These are phyloP conservation scores for Hemibagrus wyckioides DNA, from an alignment of 2,113 vertebrate genomes.

Conservation along the genomic window DNA sequence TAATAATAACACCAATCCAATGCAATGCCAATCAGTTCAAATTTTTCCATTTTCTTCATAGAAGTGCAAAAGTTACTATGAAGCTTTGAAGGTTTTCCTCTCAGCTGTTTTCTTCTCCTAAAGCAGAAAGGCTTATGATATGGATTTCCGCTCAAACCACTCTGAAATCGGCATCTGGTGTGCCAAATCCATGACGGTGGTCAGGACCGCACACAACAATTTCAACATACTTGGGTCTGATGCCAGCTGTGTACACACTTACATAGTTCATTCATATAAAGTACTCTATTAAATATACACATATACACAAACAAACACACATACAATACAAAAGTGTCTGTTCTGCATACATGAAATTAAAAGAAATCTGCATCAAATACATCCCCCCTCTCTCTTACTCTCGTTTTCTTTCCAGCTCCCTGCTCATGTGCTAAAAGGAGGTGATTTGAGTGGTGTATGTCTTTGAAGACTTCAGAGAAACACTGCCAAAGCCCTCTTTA, in stretches of 20 bases:
- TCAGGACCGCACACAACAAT: conserved; percentile 62
- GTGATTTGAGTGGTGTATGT: not conserved
- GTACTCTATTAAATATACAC: not conserved
- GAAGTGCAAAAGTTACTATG: not conserved
- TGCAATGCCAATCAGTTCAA: not conserved
- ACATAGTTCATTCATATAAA: not conserved
- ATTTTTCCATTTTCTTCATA: no score
- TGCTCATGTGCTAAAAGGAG: not conserved
- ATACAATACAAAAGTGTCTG: not conserved
- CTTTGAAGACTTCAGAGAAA: conserved; percentile 5
- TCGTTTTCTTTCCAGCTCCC: not conserved
- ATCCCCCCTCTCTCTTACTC: no score
- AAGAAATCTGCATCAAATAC: not conserved
- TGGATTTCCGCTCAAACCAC: conserved; percentile 63
- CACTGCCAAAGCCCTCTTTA: not conserved
- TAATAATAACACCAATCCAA: not conserved
- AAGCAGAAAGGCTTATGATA: conserved; percentile 59
- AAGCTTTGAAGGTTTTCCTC: conserved; percentile 6
- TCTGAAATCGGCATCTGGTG: conserved; percentile 61
- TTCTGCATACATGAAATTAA: not conserved
- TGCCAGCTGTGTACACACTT: conserved; percentile 29
- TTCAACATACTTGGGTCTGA: conserved; percentile 55
- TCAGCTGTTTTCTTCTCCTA: conserved; percentile 60
- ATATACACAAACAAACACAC: conserved; percentile 42
- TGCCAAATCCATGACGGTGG: conserved; percentile 46